These are phyloP conservation scores for Encarsia formosa DNA, from an alignment of 2,888 invertebrate species.

Conservation along the genomic window DNA sequence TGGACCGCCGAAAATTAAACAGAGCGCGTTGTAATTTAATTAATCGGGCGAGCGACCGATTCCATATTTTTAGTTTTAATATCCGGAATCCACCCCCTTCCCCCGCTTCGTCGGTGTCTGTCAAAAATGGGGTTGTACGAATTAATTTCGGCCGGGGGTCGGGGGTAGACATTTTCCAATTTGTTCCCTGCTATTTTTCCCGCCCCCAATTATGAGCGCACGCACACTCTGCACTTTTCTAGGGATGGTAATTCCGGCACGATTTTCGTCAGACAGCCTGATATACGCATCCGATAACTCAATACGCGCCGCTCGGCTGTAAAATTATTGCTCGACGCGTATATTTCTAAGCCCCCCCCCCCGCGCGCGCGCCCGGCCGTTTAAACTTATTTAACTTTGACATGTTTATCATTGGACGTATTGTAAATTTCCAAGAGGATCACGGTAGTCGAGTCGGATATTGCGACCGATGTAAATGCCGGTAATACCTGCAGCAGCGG, in stretches of 20 bases:
- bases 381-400: constrained; percentile 6
- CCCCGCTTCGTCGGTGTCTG: constrained; percentile 1
- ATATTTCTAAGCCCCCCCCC: neutral
- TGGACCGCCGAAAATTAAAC: constrained; percentile 4
- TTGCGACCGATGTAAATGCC: neutral
- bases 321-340: constrained; percentile 12
- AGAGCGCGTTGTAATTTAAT: constrained; percentile 22
- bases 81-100: constrained; percentile 1
- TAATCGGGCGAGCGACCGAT: constrained; percentile 16
- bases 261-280: constrained; percentile 8
- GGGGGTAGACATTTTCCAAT: constrained; percentile 33
- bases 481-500: too few species aligned
- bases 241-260: neutral
- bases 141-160: constrained; percentile 41
- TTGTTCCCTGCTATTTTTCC: constrained; percentile 26
- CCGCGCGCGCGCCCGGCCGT: neutral
- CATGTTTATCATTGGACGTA: neutral
- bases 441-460: neutral
- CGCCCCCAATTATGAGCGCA: constrained; percentile 18
- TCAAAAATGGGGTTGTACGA: constrained; percentile 26
- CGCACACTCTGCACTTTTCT: too few species aligned
- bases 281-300: constrained; percentile 25
- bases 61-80: constrained; percentile 26
- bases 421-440: neutral
- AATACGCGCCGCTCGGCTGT: constrained; percentile 12